Percentiles rank a stretch among this genome's conserved stretches.
These are phyloP conservation scores for Congeria kusceri DNA, from an alignment of 2,888 invertebrate genomes.

Conservation along the genomic window DNA sequence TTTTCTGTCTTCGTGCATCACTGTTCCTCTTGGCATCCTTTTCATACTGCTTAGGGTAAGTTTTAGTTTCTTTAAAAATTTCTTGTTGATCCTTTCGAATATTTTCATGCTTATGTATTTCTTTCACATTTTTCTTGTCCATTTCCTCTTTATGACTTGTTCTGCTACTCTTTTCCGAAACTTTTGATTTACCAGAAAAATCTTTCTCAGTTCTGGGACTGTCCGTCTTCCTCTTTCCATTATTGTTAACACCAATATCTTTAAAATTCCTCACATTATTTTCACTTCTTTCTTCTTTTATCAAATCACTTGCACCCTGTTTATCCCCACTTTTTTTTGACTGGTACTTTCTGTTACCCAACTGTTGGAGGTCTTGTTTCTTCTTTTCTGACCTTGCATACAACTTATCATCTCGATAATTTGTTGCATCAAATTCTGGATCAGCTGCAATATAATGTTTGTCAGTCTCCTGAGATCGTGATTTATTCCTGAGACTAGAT, in stretches of 20 bases:
- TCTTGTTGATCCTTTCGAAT: background rate
- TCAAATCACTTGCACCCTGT: too few relatives aligned
- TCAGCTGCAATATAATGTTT: conserved; percentile 37
- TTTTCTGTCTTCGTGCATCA: conserved; percentile 2
- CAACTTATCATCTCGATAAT: conserved; percentile 46
- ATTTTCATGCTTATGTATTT: background rate
- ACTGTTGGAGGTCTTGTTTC: conserved; percentile 4
- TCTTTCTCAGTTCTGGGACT: conserved; percentile 2
- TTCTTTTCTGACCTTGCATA: conserved; percentile 4
- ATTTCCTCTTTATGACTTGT: background rate
- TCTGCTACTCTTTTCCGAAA: background rate
- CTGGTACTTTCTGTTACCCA: too few relatives aligned
- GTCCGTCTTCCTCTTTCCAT: background rate
- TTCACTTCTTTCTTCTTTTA: background rate
- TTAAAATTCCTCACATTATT: background rate
- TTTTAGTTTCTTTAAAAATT: background rate
- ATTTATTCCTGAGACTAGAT: too few relatives aligned
- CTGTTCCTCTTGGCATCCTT: conserved; percentile 1
- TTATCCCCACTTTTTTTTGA: too few relatives aligned
- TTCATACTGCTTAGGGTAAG: background rate
- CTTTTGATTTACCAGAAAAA: background rate
- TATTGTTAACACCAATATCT: conserved; percentile 2
- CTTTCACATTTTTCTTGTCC: background rate
- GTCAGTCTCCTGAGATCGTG: too few relatives aligned
- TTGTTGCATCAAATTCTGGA: conserved; percentile 62